A percentile compares a stretch with the other conserved stretches of the same genome.
These are phyloP conservation scores for Lasioglossum morio DNA, from an alignment of 2,888 invertebrate species.

Conservation along the genomic window DNA sequence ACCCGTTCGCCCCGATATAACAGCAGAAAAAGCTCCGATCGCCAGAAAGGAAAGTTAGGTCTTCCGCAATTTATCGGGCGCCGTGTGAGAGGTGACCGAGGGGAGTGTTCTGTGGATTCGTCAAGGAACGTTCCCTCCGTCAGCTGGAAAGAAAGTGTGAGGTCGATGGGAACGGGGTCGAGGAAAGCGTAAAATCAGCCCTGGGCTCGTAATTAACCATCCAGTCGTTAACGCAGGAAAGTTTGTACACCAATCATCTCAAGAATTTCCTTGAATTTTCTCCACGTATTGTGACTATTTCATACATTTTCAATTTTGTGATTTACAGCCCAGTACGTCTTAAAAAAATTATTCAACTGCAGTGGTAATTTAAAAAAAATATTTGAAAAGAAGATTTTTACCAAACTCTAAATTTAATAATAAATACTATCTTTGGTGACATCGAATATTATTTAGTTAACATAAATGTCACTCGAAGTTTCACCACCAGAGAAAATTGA, in stretches of 20 bases:
- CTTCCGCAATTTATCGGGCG: slow-evolving; percentile 68
- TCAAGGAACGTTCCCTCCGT: slow-evolving; percentile 39
- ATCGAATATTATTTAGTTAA: neutral
- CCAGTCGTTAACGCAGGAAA: slow-evolving; percentile 48
- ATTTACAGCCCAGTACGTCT: neutral
- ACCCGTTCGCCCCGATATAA: slow-evolving; percentile 13
- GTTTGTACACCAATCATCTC: slow-evolving; percentile 47
- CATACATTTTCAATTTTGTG: neutral
- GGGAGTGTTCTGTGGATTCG: slow-evolving; percentile 42
- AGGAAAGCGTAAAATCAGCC: slow-evolving; percentile 11
- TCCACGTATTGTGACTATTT: neutral
- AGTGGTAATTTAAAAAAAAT: neutral
- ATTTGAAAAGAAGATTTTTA: neutral
- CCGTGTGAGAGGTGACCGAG: neutral
- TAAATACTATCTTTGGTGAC: neutral
- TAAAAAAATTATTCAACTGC: neutral
- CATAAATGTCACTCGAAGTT: neutral
- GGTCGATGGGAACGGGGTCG: slow-evolving; percentile 18
- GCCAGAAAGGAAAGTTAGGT: slow-evolving; percentile 66
- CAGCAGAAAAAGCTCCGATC: neutral
- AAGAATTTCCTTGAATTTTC: slow-evolving; percentile 56
- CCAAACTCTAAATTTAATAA: neutral
- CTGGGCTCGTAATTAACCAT: slow-evolving; percentile 45
- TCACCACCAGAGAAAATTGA: neutral
- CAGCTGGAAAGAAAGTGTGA: slow-evolving; percentile 34